Base-by-base conservation (phyloP, 2,888 invertebrate species). In the Steinernema hermaphroditum region DNA sequence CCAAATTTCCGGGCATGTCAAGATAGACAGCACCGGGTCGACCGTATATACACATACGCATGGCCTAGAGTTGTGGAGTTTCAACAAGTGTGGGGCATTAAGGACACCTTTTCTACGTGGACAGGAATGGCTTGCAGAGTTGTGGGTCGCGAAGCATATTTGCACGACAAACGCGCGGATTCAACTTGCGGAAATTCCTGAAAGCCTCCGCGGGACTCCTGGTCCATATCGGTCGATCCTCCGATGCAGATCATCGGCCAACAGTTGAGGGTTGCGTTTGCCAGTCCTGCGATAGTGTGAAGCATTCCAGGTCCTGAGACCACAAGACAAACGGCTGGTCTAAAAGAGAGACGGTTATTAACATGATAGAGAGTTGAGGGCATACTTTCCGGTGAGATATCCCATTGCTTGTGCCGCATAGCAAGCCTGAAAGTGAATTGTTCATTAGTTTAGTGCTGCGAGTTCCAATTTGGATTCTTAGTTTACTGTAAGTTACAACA, bases 351-450 rank as follows among this genome's bases (percentile, higher is more conserved):
- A 12, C 41, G 27, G n/a, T n/a, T n/a, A n/a, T n/a, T n/a, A n/a
- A n/a, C n/a, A n/a, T n/a, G n/a, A n/a, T n/a, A n/a, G n/a, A n/a
- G n/a, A n/a, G n/a, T n/a, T n/a, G n/a, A n/a, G n/a, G 43, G 74
- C 80, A 78, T 78, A 95, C 87, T 91, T 93, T 74, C 91, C 91
- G 72, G 95, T 96, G 74, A 96, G 89, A 86, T 93, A 96, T 4
- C 96, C 96, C 84, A 95, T 92, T 2, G 94, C 96, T 88, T 96
- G 96, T 14, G 96, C 96, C 27, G 96, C 96, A 88, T 97, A 97
- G 80, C 93, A 93, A 0, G 96, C 89, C 88, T 89, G 78, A 4
- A 83, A 82, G 12, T 4, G 24, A 46, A n/a, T n/a, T n/a, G n/a
- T n/a, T n/a, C n/a, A n/a, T 14, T 41, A 41, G 41, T 41, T 9